Percentiles rank a stretch among this genome's conserved stretches.
Evolutionary conservation across 2,888 invertebrate genomes (phyloP).

Genomic region (Scotopteryx bipunctaria): DNA sequence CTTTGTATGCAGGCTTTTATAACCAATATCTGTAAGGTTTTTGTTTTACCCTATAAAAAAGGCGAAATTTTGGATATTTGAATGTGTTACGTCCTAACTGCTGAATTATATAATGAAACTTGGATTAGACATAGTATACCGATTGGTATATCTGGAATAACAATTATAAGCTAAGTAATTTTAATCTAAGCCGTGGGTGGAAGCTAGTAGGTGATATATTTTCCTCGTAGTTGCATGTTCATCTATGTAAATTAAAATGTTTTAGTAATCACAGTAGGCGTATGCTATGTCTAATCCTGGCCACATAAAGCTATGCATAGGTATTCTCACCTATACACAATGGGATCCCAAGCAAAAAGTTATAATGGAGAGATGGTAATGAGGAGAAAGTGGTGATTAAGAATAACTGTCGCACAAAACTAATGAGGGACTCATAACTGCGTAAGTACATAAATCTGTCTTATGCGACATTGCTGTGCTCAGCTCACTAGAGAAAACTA

Average conservation of each 20-base stretch:
- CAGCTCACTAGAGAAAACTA: not conserved
- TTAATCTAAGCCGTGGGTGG: too few relatives aligned
- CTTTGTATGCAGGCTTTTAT: not conserved
- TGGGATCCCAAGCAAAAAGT: constrained; percentile 30
- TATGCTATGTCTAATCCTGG: not conserved
- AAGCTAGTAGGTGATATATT: too few relatives aligned
- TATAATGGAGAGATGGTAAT: constrained; percentile 31
- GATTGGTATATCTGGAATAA: too few relatives aligned
- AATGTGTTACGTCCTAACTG: too few relatives aligned
- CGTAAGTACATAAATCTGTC: constrained; percentile 5
- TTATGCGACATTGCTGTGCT: not conserved
- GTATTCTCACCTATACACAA: constrained; percentile 21
- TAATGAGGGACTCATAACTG: not conserved
- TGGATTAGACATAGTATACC: too few relatives aligned
- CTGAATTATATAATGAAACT: too few relatives aligned
- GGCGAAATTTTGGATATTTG: too few relatives aligned
- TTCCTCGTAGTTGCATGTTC: not conserved
- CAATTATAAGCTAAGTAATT: too few relatives aligned
- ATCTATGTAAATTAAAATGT: not conserved
- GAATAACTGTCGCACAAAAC: constrained; percentile 54
- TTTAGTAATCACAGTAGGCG: not conserved
- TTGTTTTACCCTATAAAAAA: too few relatives aligned
- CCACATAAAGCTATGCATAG: not conserved
- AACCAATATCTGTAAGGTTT: too few relatives aligned
- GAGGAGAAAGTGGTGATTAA: constrained; percentile 59